A percentile compares a stretch with the other conserved stretches of the same genome.
Conservation (phyloP, 2,888 invertebrate genomes). For the Brachyopa scutellaris region DNA sequence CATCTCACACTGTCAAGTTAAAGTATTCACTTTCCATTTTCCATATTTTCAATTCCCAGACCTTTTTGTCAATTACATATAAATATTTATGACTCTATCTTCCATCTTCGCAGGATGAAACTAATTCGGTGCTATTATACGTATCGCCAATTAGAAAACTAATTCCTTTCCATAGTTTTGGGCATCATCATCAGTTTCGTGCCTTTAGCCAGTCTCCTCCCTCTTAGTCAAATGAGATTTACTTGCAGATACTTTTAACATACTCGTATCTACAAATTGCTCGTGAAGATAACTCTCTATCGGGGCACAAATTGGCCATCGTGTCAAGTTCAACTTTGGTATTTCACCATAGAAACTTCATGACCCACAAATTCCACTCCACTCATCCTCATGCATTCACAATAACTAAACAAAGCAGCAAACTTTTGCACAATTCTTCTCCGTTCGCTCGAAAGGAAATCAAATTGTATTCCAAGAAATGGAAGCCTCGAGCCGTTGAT, state of each 20-base stretch:
- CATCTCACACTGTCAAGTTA: too few relatives aligned
- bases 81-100: slow-evolving; percentile 38
- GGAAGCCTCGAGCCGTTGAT: neutral
- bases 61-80: neutral
- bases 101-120: too few relatives aligned
- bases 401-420: neutral
- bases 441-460: neutral
- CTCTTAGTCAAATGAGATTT: slow-evolving; percentile 40
- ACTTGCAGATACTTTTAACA: slow-evolving; percentile 46
- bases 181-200: slow-evolving; percentile 23
- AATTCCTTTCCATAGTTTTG: slow-evolving; percentile 12
- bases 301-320: slow-evolving; percentile 19
- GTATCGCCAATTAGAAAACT: slow-evolving; percentile 36
- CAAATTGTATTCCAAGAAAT: slow-evolving; percentile 10
- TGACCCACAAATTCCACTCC: slow-evolving; percentile 41
- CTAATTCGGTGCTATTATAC: neutral
- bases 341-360: slow-evolving; percentile 42
- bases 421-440: slow-evolving; percentile 3
- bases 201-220: neutral
- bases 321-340: slow-evolving; percentile 38
- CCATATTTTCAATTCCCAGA: neutral
- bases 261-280: slow-evolving; percentile 15
- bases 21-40: neutral
- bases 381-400: neutral
- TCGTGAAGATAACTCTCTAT: neutral